Conservation (phyloP, 2,888 invertebrate species). For the Lumbricus terrestris region DNA sequence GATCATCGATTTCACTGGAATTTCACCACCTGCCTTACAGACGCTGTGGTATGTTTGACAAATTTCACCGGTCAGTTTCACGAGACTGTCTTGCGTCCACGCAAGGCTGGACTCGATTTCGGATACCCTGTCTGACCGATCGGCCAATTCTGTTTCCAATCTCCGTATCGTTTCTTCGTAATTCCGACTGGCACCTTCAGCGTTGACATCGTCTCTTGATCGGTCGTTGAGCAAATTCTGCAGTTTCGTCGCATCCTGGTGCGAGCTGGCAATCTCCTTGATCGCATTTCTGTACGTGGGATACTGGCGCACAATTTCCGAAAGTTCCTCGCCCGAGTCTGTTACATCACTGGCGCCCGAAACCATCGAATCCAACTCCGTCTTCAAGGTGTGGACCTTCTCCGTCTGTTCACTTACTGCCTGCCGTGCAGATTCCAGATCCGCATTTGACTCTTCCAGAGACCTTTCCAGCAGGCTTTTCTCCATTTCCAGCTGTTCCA, state of each 20-base stretch:
- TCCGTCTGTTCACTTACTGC: constrained; percentile 52
- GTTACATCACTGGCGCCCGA: constrained; percentile 6
- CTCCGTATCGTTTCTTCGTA: constrained; percentile 14
- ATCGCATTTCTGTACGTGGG: constrained; percentile 25
- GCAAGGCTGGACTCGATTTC: constrained; percentile 62
- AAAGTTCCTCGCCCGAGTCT: constrained; percentile 14
- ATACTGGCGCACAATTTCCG: constrained; percentile 20
- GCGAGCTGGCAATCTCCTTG: constrained; percentile 12
- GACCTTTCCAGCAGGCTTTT: constrained; percentile 50
- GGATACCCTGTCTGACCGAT: constrained; percentile 68
- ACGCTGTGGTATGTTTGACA: constrained; percentile 79
- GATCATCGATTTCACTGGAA: not conserved
- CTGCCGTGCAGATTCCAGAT: constrained; percentile 49
- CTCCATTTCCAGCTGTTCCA: constrained; percentile 66
- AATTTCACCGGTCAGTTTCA: constrained; percentile 84
- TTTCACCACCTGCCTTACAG: constrained; percentile 89
- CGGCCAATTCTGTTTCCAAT: constrained; percentile 27
- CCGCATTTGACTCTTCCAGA: constrained; percentile 51
- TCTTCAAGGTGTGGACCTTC: constrained; percentile 66
- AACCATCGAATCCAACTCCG: constrained; percentile 69
- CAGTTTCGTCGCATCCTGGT: not conserved
- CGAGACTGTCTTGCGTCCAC: constrained; percentile 75
- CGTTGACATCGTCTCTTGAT: not conserved
- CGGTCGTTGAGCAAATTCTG: not conserved
- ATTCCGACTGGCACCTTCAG: not conserved